Evolutionary conservation across 2,113 vertebrate genomes (phyloP).

Genomic region (Poeciliopsis retropinna): DNA sequence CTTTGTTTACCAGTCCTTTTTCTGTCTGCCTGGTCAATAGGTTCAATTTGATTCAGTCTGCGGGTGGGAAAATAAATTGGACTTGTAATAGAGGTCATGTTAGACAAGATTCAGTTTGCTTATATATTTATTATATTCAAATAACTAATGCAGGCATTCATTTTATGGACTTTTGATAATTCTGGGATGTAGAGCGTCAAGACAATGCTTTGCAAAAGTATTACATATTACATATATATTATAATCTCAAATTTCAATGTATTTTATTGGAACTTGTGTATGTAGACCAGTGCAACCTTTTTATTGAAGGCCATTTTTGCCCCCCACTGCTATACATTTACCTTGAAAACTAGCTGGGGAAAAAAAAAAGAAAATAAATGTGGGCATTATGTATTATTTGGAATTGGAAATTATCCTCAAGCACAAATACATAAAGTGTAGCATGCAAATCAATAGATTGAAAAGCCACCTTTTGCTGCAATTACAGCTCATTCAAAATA

Average conservation of each 20-base stretch:
- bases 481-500: background rate
- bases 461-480: background rate
- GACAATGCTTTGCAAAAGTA: background rate
- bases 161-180: slow-evolving; percentile 18
- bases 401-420: background rate
- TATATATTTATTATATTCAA: slow-evolving; percentile 35
- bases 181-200: slow-evolving; percentile 20
- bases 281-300: background rate
- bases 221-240: background rate
- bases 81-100: slow-evolving; percentile 57
- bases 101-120: slow-evolving; percentile 57
- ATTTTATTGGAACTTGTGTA: background rate
- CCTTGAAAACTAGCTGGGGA: too few species aligned
- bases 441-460: background rate
- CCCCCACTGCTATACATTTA: too few species aligned
- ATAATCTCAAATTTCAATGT: background rate
- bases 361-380: too few species aligned
- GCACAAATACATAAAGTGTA: background rate
- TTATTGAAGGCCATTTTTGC: too few species aligned
- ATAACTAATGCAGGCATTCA: slow-evolving; percentile 19
- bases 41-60: slow-evolving; percentile 60
- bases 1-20: slow-evolving; percentile 64
- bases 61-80: slow-evolving; percentile 68
- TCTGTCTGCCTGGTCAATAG: slow-evolving; percentile 64
- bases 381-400: too few species aligned